Base-by-base conservation (phyloP, 2,888 invertebrate species). In the Leucophenga maculata region DNA sequence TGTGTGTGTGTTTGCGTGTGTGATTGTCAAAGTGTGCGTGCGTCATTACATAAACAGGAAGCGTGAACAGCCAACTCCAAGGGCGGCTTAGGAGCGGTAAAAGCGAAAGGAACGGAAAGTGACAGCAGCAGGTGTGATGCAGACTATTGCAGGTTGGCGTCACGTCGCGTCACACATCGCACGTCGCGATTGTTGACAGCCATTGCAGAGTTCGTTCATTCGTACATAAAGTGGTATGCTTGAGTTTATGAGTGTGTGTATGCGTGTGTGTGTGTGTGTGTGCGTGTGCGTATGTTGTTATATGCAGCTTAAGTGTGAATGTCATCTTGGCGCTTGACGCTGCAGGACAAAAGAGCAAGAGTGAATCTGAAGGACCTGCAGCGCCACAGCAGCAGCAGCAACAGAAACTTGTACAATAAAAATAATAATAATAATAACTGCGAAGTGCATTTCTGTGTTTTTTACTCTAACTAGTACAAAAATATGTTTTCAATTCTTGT, bases 361-460 rank as follows among this genome's bases (percentile, higher is more conserved):
- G 9, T 31, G 60, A 20, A 66, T n/a, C 60, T 67, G 26, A 59
- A 68, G 9, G 31, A 57, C 59, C 18, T 68, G 18, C 44, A 57
- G 18, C 69, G 66, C 4, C 26, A 31, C 18, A 68, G 60, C 57
- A 66, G 68, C 65, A 55, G 66, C 4, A 2, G 31, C 18, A 68
- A 55, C 57, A 66, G 68, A 59, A 55, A n/a, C n/a, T 18, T 31
- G 20, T 46, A 57, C 52, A 65, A 55, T 46, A 67, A 67, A 66
- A 16, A 62, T 18, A 62, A 62, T 0, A 54, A 55, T 26, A 0
- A 22, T 0, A 57, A 14, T n/a, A 26, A 26, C 6, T 59, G 26
- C 31, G 16, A 31, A 67, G 54, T 32, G 54, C 52, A 67, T 67
- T 67, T 16, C 39, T 67, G n/a, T 55, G 31, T 46, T 52, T 26